Base-by-base conservation (phyloP, 1,140 invertebrate species). In the Apis mellifera region DNA sequence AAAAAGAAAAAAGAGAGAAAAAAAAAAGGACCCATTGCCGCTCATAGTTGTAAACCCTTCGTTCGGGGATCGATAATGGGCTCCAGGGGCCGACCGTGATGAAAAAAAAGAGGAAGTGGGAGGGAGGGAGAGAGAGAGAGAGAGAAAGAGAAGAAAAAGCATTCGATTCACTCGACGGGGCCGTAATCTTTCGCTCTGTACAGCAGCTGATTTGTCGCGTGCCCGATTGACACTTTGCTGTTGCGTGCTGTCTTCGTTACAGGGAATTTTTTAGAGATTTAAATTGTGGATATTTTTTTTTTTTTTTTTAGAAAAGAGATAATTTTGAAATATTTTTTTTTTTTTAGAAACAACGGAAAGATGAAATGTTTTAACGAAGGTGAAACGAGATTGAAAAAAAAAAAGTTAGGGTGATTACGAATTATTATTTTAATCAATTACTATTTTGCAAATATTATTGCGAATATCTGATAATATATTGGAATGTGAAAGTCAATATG, bases 31-130 rank as follows among this genome's bases (percentile, higher is more conserved):
- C 23, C 78, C 26, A 73, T 23, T 52, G 26, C 32, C 50, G 32
- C 59, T 64, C 69, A 65, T 80, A 80, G 69, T 64, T 73, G 78
- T 62, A 65, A 80, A 73, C 70, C 78, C 59, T 80, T 64, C 69
- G 78, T 23, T 54, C 48, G 17, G 52, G 52, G 70, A 80, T 80
- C 78, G 70, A 80, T 73, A 80, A 80, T 73, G 50, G 60, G 52
- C 59, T 72, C 69, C 9, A 17, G 52, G 54, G 66, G 64, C 64
- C 17, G 59, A 32, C 21, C 60, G 64, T 50, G 76, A 78, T 62
- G 59, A 66, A 50, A 48, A 66, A n/a, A 57, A 57, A 17, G 26
- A 57, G 13, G 8, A 48, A 23, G 17, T 5, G 3, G 17, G 54
- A 55, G 54, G 17, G 19, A 21, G 8, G 21, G 19, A 57, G 55